These are phyloP conservation scores for Deilephila porcellus DNA, from an alignment of 2,888 invertebrate species.

Conservation along the genomic window DNA sequence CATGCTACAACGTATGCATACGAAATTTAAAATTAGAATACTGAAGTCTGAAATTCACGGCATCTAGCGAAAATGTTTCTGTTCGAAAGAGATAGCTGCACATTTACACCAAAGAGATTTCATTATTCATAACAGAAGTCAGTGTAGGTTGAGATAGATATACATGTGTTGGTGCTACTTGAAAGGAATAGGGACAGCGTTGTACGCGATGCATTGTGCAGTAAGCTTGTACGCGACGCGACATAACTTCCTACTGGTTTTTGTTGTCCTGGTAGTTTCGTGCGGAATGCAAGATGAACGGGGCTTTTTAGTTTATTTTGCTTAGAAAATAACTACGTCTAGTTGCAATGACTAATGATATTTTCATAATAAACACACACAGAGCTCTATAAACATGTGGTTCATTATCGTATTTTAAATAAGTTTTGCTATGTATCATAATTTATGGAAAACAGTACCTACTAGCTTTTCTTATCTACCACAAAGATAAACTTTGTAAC, in stretches of 20 bases:
- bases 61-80: not conserved
- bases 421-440: too few species aligned
- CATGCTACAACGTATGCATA: not conserved
- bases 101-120: not conserved
- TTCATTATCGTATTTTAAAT: too few species aligned
- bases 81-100: not conserved
- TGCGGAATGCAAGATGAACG: not conserved
- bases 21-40: slow-evolving; percentile 17
- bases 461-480: too few species aligned
- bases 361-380: too few species aligned
- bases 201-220: slow-evolving; percentile 7
- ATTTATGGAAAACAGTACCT: too few species aligned
- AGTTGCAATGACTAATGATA: not conserved
- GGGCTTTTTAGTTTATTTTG: not conserved
- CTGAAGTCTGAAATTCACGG: not conserved
- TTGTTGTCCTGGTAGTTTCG: not conserved
- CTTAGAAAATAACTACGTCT: not conserved
- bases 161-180: not conserved
- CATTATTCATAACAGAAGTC: not conserved
- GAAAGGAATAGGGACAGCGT: slow-evolving; percentile 5
- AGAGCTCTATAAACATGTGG: too few species aligned
- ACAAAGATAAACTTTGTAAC: too few species aligned
- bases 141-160: slow-evolving; percentile 7
- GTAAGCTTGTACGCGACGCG: not conserved
- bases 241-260: not conserved